A percentile compares a stretch with the other conserved stretches of the same genome.
Conservation (phyloP, 2,888 invertebrate species). For the Amiota mariae region DNA sequence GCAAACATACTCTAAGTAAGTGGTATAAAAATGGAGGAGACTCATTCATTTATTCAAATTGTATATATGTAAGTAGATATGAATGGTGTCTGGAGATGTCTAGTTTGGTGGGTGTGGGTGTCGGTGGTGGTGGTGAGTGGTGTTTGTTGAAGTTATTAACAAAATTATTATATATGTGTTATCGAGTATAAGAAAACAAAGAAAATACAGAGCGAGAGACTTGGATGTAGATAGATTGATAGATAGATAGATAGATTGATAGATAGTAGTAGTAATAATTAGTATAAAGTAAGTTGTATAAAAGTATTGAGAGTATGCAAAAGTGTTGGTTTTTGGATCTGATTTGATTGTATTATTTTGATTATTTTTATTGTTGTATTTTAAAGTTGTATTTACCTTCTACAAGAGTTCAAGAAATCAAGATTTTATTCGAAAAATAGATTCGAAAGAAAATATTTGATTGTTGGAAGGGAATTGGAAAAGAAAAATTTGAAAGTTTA, state of each 20-base stretch:
- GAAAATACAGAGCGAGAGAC: constrained; percentile 44
- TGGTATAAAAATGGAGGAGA: constrained; percentile 35
- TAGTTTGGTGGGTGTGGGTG: neutral
- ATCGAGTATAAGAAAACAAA: neutral
- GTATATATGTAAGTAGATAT: constrained; percentile 16
- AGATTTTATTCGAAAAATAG: constrained; percentile 33
- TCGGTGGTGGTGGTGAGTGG: neutral
- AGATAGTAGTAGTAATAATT: constrained; percentile 33
- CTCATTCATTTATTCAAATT: constrained; percentile 31
- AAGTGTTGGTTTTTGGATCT: constrained; percentile 45
- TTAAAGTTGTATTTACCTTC: constrained; percentile 71
- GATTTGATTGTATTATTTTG: constrained; percentile 36
- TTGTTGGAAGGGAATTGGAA: constrained; percentile 58
- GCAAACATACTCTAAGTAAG: constrained; percentile 50
- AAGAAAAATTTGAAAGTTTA: constrained; percentile 65
- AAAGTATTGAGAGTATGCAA: constrained; percentile 49
- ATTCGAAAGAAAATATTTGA: constrained; percentile 49
- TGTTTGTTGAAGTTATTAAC: no score
- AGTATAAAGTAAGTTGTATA: constrained; percentile 36
- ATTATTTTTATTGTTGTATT: constrained; percentile 46
- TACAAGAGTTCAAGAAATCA: constrained; percentile 73
- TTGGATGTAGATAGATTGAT: constrained; percentile 36
- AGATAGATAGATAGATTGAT: constrained; percentile 41
- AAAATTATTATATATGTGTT: constrained; percentile 1
- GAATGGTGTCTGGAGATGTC: neutral